Evolutionary conservation across 1,140 invertebrate species (phyloP).

Genomic region (Patella vulgata): DNA sequence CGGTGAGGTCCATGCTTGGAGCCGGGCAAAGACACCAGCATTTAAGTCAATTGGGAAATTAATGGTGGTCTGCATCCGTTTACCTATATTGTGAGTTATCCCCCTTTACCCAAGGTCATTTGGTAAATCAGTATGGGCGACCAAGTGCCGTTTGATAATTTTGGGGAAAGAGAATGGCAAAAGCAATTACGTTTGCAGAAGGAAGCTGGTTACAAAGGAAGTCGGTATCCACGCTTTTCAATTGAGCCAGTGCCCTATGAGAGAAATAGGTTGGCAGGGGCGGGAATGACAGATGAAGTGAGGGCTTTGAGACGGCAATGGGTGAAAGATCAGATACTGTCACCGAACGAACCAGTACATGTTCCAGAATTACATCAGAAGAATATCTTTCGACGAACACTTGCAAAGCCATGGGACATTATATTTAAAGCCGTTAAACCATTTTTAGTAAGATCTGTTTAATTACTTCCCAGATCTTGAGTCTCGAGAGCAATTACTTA

Average conservation of each 20-base stretch:
- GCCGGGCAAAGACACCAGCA: too few relatives aligned
- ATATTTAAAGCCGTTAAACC: constrained; percentile 33
- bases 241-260: constrained; percentile 61
- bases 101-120: too few relatives aligned
- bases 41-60: too few relatives aligned
- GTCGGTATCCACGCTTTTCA: constrained; percentile 53
- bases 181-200: constrained; percentile 26
- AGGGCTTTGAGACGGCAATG: constrained; percentile 58
- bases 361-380: constrained; percentile 49
- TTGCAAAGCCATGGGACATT: constrained; percentile 39
- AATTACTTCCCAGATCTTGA: too few relatives aligned
- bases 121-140: too few relatives aligned
- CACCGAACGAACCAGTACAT: constrained; percentile 56
- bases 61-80: too few relatives aligned
- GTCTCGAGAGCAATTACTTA: too few relatives aligned
- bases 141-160: too few relatives aligned
- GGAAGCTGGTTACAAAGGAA: constrained; percentile 38
- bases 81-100: too few relatives aligned
- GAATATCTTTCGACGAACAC: constrained; percentile 48
- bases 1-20: too few relatives aligned
- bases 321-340: constrained; percentile 61
- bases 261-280: constrained; percentile 46
- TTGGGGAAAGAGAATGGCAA: too few relatives aligned
- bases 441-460: constrained; percentile 28
- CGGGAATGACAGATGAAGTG: constrained; percentile 58